Conservation (phyloP, 2,113 vertebrate genomes). For the Riparia riparia region DNA sequence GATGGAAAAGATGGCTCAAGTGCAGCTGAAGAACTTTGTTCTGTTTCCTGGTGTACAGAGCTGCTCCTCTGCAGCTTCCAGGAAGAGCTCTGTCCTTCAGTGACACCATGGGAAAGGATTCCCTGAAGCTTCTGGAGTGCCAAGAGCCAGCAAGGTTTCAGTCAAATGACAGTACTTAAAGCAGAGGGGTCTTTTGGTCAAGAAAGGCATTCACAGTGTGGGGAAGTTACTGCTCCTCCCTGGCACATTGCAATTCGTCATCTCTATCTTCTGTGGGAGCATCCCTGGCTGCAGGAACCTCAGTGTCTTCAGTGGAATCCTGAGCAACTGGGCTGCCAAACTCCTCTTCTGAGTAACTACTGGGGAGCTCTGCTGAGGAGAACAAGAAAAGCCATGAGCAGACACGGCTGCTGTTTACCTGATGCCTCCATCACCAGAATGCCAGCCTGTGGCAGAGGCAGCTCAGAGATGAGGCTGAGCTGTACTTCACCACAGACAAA, state of each 20-base stretch:
- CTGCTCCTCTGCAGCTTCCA: background rate
- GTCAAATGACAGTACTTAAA: accelerated
- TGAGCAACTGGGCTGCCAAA: background rate
- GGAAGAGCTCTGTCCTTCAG: background rate
- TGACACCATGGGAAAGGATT: accelerated
- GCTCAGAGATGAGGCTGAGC: background rate
- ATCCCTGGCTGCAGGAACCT: background rate
- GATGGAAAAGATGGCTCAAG: background rate
- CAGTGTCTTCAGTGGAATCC: background rate
- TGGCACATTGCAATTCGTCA: background rate
- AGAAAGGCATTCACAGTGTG: background rate
- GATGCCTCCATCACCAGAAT: background rate
- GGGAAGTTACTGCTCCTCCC: background rate
- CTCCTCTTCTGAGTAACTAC: background rate
- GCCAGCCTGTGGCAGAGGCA: background rate
- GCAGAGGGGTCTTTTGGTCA: accelerated
- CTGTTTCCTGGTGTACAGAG: accelerated
- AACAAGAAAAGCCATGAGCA: background rate
- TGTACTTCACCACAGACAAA: background rate
- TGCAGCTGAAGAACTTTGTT: background rate
- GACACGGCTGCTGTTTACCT: background rate
- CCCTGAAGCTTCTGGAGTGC: background rate
- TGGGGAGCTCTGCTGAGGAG: conserved; percentile 25
- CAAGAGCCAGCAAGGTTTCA: background rate
- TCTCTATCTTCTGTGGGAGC: background rate